Evolutionary conservation across 2,888 invertebrate species (phyloP), one percentile per base, ranked within the genome.

Genomic region (Dichetophora obliterata): DNA sequence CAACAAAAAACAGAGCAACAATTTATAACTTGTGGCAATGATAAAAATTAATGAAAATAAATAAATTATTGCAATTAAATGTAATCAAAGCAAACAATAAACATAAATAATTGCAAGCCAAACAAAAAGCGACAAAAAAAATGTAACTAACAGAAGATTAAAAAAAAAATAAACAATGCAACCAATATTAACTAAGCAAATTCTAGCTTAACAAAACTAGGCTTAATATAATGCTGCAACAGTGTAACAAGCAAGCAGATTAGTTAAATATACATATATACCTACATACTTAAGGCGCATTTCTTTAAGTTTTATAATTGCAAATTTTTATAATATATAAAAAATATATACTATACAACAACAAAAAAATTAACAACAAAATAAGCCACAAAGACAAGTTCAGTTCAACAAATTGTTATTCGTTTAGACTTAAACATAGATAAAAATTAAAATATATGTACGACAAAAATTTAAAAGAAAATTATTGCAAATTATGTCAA

Each of bases 341-440:
- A n/a, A 1, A n/a, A 68, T 63, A 72, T 76, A 79, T 68, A 82
- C 80, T 77, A 79, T 31, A 77, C 68, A 76, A 79, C 77, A 77
- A 75, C 27, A 79, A 81, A 68, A 68, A 9, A 50, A 54, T 16
- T 54, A 65, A 54, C 76, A 68, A 63, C 19, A 9, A 54, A 57
- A n/a, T n/a, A n/a, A 37, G 54, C 57, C 65, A 76, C 78, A 79
- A 76, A 66, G 34, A 52, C 27, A 79, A 80, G 81, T 79, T 82
- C 81, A 80, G 84, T 84, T 85, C 80, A 84, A 84, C 65, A 75
- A 77, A 80, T 83, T 81, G 80, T 84, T 84, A 59, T 19, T 59
- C 24, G 57, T 22, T 84, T 82, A 80, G 84, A 83, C 80, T 79
- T 80, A 84, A 77, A 70, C 16, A 66, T 80, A 77, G 16, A 76